Conservation (phyloP, 2,797 vertebrate genomes). For the Miichthys miiuy region DNA sequence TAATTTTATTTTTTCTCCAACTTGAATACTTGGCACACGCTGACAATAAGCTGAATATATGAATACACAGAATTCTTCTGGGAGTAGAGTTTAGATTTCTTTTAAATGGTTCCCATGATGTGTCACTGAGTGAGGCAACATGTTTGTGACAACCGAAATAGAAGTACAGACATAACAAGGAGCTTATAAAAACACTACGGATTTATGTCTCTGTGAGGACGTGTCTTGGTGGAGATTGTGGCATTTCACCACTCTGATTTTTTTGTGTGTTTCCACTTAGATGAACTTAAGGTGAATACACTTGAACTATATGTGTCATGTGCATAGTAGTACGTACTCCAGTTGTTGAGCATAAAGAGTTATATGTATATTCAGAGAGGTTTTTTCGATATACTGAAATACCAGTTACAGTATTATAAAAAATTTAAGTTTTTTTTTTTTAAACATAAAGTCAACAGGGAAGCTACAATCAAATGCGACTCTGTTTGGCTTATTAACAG, state of each 20-base stretch:
- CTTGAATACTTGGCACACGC: constrained; percentile 25
- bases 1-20: constrained; percentile 22
- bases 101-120: constrained; percentile 78
- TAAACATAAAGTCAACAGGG: constrained; percentile 7
- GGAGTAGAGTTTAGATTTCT: constrained; percentile 51
- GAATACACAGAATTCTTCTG: constrained; percentile 60
- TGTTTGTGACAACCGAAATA: constrained; percentile 82
- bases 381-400: neutral
- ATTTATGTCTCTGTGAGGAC: constrained; percentile 77
- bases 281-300: constrained; percentile 59
- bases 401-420: constrained; percentile 3
- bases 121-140: constrained; percentile 55
- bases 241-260: constrained; percentile 57
- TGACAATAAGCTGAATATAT: constrained; percentile 34
- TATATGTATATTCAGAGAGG: neutral
- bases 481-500: constrained; percentile 28
- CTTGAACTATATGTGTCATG: constrained; percentile 22
- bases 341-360: constrained; percentile 15
- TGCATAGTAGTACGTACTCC: constrained; percentile 12
- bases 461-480: constrained; percentile 18
- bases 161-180: constrained; percentile 76
- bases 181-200: constrained; percentile 74
- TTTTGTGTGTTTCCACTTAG: constrained; percentile 59
- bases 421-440: constrained; percentile 6
- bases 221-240: constrained; percentile 62